phyloP scores from a whole-genome alignment of 2,797 vertebrate genomes.

The Poeciliopsis infans region DNA sequence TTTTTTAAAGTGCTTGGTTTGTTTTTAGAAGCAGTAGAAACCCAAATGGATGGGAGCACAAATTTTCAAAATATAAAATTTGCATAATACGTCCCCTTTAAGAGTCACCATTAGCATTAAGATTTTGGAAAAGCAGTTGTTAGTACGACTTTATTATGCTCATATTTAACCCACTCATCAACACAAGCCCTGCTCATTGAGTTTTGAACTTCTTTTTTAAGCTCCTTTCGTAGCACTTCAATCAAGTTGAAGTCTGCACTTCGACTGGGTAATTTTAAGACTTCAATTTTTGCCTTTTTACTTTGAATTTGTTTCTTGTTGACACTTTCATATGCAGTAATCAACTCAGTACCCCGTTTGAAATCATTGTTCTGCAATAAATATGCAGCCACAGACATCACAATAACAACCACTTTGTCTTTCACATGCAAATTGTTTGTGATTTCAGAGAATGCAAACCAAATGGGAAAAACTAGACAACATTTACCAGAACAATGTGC shows the following conservation, averaged over 20 bases:
- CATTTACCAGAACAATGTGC: neutral
- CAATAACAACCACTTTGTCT: neutral
- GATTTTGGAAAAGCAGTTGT: neutral
- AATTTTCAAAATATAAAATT: no score
- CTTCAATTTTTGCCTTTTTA: neutral
- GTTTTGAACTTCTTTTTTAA: neutral
- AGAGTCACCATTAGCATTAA: neutral
- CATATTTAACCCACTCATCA: neutral
- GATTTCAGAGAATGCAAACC: neutral
- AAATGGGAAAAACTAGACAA: neutral
- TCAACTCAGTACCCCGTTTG: neutral
- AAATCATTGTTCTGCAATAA: neutral
- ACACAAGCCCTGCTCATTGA: neutral
- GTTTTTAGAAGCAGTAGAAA: no score
- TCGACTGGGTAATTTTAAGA: neutral
- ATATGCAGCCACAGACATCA: neutral
- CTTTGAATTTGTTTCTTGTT: neutral
- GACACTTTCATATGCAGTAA: neutral
- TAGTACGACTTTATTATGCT: neutral
- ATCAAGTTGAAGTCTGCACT: neutral
- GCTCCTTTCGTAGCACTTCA: neutral
- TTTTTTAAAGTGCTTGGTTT: no score
- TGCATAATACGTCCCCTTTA: no score
- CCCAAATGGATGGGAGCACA: no score
- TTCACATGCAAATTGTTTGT: neutral